Evolutionary conservation across 2,888 invertebrate genomes (phyloP).

Genomic region (Drosophila aldrichi): DNA sequence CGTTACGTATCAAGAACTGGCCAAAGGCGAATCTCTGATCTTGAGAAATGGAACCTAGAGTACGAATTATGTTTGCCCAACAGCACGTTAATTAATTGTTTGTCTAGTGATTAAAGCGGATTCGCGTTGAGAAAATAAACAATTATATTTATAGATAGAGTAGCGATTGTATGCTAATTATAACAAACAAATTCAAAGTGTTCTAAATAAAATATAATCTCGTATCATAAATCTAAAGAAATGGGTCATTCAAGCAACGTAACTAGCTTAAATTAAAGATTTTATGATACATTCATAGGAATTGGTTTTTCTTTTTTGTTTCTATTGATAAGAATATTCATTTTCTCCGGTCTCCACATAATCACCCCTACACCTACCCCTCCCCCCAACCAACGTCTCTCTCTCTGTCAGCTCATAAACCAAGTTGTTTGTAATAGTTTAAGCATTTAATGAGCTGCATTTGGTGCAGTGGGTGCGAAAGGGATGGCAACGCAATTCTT

Average conservation of each 20-base stretch:
- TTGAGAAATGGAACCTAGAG: constrained; percentile 29
- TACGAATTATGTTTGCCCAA: constrained; percentile 54
- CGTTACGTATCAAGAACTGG: constrained; percentile 32
- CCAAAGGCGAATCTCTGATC: constrained; percentile 44
- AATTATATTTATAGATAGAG: constrained; percentile 11
- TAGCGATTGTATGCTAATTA: constrained; percentile 17
- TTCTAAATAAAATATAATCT: background rate
- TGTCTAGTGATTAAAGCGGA: constrained; percentile 63
- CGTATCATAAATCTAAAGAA: constrained; percentile 1
- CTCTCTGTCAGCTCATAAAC: constrained; percentile 13
- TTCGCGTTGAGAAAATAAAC: constrained; percentile 11
- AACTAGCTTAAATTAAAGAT: constrained; percentile 10
- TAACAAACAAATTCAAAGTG: constrained; percentile 8
- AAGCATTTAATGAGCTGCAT: constrained; percentile 39
- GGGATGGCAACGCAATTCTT: constrained; percentile 37
- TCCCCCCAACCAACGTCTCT: background rate
- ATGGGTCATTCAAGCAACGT: background rate
- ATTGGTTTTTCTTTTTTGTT: background rate
- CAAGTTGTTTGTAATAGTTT: constrained; percentile 28
- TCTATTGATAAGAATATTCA: constrained; percentile 36
- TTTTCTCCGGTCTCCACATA: constrained; percentile 26
- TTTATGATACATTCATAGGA: background rate
- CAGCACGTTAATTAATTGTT: constrained; percentile 72
- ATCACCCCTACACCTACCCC: background rate
- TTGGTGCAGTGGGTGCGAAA: constrained; percentile 8